Base-by-base conservation (phyloP, 2,797 vertebrate genomes). In the Cichlasoma orientale region DNA sequence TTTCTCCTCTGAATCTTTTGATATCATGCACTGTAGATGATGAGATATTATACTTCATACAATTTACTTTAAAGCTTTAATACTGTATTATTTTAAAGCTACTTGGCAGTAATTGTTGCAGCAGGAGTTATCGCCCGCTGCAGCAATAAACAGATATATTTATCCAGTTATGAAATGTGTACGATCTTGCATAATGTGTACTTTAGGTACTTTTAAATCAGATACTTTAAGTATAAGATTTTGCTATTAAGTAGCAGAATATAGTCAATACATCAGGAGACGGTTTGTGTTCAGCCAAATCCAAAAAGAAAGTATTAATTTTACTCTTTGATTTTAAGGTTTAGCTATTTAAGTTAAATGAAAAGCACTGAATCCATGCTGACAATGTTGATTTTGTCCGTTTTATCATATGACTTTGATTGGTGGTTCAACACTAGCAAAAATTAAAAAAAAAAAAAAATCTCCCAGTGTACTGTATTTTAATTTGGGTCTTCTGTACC, bases 61-160 rank as follows among this genome's bases (percentile, higher is more conserved):
- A 12, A 25, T 63, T 63, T 63, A 44, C 21, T 27, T 63, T 63
- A 44, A 11, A 41, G 59, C 12, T 63, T 25, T 44, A 63, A 63
- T 27, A 47, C 1, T 66, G 59, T 16, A 66, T 47, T 47, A 66
- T 66, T 47, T 47, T 44, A 38, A 59, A 41, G n/a, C 14, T 41
- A 41, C 12, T n/a, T 36, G 7, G 21, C 0, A 0, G 38, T 44
- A n/a, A n/a, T n/a, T 27, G 27, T 27, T 27, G 25, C 25, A 27
- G 25, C 25, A 27, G 25, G 25, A 27, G 25, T 27, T 27, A 27
- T 27, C 25, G 25, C 25, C 25, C 25, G 25, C 25, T 27, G 25
- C n/a, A n/a, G n/a, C n/a, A n/a, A n/a, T n/a, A n/a, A n/a, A n/a
- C n/a, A 27, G 2, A 63, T 66, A 12, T 16, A 12, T 10, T 19